Base-by-base conservation (phyloP, 2,888 invertebrate genomes). In the Cheiracanthium punctorium region DNA sequence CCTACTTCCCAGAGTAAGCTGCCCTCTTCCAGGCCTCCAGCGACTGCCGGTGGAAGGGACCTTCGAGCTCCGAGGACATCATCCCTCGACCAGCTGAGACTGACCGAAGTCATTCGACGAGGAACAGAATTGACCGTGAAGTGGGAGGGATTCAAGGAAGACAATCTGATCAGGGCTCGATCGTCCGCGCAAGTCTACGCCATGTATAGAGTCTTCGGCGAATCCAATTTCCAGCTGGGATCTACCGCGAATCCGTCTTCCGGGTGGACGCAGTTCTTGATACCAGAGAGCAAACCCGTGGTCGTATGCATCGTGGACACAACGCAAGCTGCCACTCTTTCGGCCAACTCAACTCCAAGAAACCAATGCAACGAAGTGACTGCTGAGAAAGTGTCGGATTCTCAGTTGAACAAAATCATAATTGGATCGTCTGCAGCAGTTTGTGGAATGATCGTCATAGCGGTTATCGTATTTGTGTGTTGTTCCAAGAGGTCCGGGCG, bases 341-440 rank as follows among this genome's bases (percentile, higher is more conserved):
- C 82, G 0, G 65, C 80, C 4, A 72, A 30, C 5, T 52, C 82
- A 0, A 67, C 80, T n/a, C 82, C 87, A 1, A 28, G 80, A 12
- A 79, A 76, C n/a, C 87, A 87, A 24, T 82, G 82, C 70, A 72
- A 79, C 41, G 87, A 88, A 87, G 77, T 88, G 74, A 43, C 33
- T 0, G 86, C 75, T 7, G 86, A 86, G 52, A 80, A 76, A 24
- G 86, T 86, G 0, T 79, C 84, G 17, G 81, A 88, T n/a, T 82
- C 82, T 17, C 89, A 89, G 28, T 96, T 97, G 96, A 97, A 97
- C 93, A 97, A 97, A 92, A 96, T 97, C 91, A 97, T 97, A 76
- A 97, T 97, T 90, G 97, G 96, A 30, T 97, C 97, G 2, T 96
- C 96, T 91, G 97, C 97, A 28, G 97, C 97, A 82, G 97, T 97